Evolutionary conservation across 2,797 vertebrate genomes (phyloP).

Genomic region (Acanthis flammea): DNA sequence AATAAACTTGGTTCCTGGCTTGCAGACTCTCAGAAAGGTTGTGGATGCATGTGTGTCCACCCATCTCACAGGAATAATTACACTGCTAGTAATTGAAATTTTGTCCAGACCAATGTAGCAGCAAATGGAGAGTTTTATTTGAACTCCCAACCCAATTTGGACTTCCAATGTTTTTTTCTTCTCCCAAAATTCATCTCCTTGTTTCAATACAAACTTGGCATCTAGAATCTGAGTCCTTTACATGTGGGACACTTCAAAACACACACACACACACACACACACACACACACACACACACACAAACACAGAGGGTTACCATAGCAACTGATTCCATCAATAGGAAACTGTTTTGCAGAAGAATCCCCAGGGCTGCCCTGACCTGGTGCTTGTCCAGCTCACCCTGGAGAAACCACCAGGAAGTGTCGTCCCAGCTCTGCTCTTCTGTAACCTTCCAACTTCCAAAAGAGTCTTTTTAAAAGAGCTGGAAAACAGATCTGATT

Average conservation of each 20-base stretch:
- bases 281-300: not conserved
- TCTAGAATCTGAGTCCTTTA: not conserved
- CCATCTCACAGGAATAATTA: not conserved
- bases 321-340: not conserved
- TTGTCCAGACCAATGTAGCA: not conserved
- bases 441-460: not conserved
- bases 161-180: not conserved
- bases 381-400: not conserved
- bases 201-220: not conserved
- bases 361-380: not conserved
- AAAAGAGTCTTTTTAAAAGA: not conserved
- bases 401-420: not conserved
- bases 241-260: not conserved
- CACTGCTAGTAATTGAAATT: not conserved
- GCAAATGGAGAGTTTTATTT: not conserved
- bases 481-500: not conserved
- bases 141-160: not conserved
- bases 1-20: not conserved
- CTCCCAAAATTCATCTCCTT: not conserved
- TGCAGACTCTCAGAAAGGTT: not conserved
- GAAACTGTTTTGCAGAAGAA: not conserved
- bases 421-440: not conserved
- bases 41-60: not conserved
- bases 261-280: not conserved
- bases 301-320: not conserved